These are phyloP conservation scores for Asbolus verrucosus DNA, from an alignment of 1,140 invertebrate species.

Conservation along the genomic window DNA sequence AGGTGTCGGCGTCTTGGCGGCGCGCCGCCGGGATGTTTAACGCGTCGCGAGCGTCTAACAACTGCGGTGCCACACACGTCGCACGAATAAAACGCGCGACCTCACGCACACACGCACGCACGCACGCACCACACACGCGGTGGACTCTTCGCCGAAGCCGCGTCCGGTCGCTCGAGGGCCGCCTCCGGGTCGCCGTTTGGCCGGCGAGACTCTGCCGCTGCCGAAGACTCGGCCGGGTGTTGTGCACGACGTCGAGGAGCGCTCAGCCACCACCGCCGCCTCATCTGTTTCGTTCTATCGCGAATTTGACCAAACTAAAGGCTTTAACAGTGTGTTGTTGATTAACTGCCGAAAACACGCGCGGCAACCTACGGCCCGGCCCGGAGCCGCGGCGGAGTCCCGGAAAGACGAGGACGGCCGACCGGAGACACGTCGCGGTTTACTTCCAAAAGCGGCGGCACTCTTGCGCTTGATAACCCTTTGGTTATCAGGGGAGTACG, in stretches of 20 bases:
- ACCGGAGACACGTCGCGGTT: constrained; percentile 56
- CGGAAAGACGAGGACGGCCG: constrained; percentile 52
- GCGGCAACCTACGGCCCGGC: constrained; percentile 52
- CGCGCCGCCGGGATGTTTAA: neutral
- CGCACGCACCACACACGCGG: constrained; percentile 4
- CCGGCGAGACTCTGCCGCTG: constrained; percentile 2
- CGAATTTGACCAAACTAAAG: constrained; percentile 45
- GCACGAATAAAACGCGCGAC: constrained; percentile 11
- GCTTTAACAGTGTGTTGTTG: constrained; percentile 59
- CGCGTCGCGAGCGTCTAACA: constrained; percentile 26
- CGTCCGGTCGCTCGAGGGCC: no score
- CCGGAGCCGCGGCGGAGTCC: constrained; percentile 42
- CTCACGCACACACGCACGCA: neutral
- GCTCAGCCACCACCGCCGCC: constrained; percentile 49
- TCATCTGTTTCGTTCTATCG: constrained; percentile 53
- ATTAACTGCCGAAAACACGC: constrained; percentile 59
- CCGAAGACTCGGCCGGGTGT: neutral
- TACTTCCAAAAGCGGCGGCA: constrained; percentile 55
- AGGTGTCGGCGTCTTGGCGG: constrained; percentile 25
- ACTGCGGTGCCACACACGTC: constrained; percentile 37
- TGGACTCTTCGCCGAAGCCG: neutral
- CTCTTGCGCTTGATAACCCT: constrained; percentile 65
- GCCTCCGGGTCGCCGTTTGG: no score
- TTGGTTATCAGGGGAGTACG: constrained; percentile 63
- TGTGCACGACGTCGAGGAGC: no score